Conservation (phyloP, 2,888 invertebrate genomes). For the Deroplatys truncata region DNA sequence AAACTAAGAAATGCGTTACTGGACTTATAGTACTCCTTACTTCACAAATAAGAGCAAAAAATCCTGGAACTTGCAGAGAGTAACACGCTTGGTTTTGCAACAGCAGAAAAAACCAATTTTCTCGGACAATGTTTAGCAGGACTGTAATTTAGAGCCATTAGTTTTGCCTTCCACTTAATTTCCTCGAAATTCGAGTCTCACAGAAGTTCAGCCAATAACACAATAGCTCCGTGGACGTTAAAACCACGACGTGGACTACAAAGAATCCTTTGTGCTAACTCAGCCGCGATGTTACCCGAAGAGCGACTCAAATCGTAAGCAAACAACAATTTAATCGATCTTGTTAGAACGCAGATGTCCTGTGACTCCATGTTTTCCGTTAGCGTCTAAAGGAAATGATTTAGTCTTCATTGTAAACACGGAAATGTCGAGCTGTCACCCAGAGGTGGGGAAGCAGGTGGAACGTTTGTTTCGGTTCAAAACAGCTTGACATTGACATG, state of each 20-base stretch:
- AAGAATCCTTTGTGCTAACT: not conserved
- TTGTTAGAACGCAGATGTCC: not conserved
- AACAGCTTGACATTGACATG: not conserved
- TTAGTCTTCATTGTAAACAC: not conserved
- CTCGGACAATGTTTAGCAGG: not conserved
- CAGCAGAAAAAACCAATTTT: not conserved
- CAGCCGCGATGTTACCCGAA: not conserved
- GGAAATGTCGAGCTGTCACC: not conserved
- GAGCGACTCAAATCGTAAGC: not conserved
- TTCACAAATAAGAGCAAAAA: not conserved
- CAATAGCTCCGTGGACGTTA: not conserved
- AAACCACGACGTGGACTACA: not conserved
- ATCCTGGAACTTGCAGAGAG: not conserved
- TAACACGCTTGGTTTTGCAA: not conserved
- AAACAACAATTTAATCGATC: slow-evolving; percentile 19
- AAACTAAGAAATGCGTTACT: no score
- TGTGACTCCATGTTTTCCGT: not conserved
- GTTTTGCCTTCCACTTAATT: not conserved
- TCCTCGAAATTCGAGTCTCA: not conserved
- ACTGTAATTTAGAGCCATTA: not conserved
- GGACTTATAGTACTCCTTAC: no score
- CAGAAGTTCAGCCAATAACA: not conserved
- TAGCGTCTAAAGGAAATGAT: not conserved
- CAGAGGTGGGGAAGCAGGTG: no score
- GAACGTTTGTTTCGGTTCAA: not conserved